Evolutionary conservation across 1,140 invertebrate species (phyloP).

Genomic region (Acromyrmex heyeri): DNA sequence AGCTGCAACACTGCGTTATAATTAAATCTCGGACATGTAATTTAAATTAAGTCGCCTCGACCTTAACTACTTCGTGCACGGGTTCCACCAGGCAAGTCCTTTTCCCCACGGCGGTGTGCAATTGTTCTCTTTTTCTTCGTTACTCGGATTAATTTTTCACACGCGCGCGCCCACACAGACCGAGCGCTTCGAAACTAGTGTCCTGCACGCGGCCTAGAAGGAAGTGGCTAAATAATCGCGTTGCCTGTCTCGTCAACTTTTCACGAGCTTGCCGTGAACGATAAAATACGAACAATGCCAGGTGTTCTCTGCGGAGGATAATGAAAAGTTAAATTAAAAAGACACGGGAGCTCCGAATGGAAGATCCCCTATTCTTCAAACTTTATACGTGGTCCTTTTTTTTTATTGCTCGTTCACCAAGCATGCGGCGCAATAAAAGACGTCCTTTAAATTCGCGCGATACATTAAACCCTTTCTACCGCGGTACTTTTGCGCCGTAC

Average conservation of each 20-base stretch:
- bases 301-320: conserved; percentile 19
- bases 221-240: conserved; percentile 53
- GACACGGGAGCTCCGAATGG: background rate
- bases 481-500: background rate
- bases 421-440: conserved; percentile 19
- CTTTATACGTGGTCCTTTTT: background rate
- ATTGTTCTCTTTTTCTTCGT: conserved; percentile 47
- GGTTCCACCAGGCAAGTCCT: background rate
- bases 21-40: conserved; percentile 48
- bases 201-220: background rate
- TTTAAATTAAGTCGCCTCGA: conserved; percentile 39
- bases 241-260: conserved; percentile 56
- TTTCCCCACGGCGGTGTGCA: background rate
- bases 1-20: background rate
- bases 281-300: conserved; percentile 47
- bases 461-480: background rate
- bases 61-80: conserved; percentile 33
- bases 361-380: conserved; percentile 24
- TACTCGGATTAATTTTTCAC: conserved; percentile 51
- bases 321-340: conserved; percentile 66
- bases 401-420: background rate
- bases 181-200: background rate
- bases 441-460: conserved; percentile 38
- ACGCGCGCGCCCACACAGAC: conserved; percentile 6
- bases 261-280: conserved; percentile 30